These are phyloP conservation scores for Channallabes apus DNA, from an alignment of 2,797 vertebrate genomes.

Conservation along the genomic window DNA sequence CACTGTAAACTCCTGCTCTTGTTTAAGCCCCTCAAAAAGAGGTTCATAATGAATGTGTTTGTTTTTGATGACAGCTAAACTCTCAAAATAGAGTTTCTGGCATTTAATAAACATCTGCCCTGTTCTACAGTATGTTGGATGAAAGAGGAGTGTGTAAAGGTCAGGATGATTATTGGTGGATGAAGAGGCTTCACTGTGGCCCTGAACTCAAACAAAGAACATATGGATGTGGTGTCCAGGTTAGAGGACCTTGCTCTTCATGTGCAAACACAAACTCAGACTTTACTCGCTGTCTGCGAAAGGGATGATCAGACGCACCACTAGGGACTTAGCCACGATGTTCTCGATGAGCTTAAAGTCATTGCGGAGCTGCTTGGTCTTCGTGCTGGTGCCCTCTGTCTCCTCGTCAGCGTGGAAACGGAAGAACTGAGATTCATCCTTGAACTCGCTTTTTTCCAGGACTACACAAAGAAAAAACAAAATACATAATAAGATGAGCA, in stretches of 20 bases:
- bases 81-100: conserved; percentile 17
- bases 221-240: conserved; percentile 10
- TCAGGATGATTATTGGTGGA: conserved; percentile 51
- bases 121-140: conserved; percentile 27
- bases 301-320: conserved; percentile 77
- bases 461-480: conserved; percentile 69
- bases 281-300: neutral
- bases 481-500: neutral
- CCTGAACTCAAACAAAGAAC: neutral
- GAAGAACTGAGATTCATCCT: conserved; percentile 97
- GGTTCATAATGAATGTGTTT: conserved; percentile 3
- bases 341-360: conserved; percentile 98
- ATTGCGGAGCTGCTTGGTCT: conserved; percentile 91
- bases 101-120: conserved; percentile 24
- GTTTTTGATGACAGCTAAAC: conserved; percentile 1
- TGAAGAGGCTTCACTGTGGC: conserved; percentile 30
- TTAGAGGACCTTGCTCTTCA: neutral
- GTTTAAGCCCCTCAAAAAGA: neutral
- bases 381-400: conserved; percentile 90
- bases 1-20: no score
- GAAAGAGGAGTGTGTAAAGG: conserved; percentile 46
- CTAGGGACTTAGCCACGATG: conserved; percentile 89
- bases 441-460: conserved; percentile 97
- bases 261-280: neutral
- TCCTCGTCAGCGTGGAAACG: conserved; percentile 98